Evolutionary conservation across 2,888 invertebrate genomes (phyloP).

Genomic region (Myopa testacea): DNA sequence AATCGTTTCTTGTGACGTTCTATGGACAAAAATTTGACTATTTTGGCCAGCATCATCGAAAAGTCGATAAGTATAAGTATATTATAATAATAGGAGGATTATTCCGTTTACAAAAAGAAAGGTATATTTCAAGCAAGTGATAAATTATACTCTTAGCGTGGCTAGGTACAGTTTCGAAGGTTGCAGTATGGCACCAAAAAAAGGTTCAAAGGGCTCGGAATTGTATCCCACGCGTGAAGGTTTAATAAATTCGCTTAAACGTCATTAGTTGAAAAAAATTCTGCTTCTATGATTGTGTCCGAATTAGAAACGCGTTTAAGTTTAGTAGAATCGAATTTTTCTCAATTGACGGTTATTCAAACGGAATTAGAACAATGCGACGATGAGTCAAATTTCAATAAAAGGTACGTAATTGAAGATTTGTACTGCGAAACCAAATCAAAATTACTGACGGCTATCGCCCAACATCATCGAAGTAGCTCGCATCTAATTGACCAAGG

Average conservation of each 20-base stretch:
- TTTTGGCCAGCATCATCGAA: not conserved
- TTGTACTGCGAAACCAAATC: slow-evolving; percentile 34
- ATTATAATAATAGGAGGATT: no score
- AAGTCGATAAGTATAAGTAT: not conserved
- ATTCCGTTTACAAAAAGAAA: no score
- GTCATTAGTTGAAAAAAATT: slow-evolving; percentile 12
- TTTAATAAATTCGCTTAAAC: slow-evolving; percentile 28
- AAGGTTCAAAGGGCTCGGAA: slow-evolving; percentile 4
- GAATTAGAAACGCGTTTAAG: slow-evolving; percentile 26
- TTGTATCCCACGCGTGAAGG: slow-evolving; percentile 15
- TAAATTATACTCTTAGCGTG: no score
- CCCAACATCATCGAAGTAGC: not conserved
- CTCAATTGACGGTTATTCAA: no score
- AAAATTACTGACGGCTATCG: slow-evolving; percentile 13
- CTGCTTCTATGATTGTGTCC: slow-evolving; percentile 20
- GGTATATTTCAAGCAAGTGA: no score
- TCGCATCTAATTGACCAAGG: not conserved
- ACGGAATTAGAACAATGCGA: slow-evolving; percentile 16
- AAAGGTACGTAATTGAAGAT: slow-evolving; percentile 29
- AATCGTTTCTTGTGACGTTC: not conserved
- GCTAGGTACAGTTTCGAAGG: no score
- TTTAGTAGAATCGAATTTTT: not conserved
- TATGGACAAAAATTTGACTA: not conserved
- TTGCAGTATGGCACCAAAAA: not conserved
- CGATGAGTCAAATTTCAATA: slow-evolving; percentile 24